Percentiles rank a stretch among this genome's conserved stretches.
Conservation (phyloP, 1,140 invertebrate genomes). For the Grapholita molesta region DNA sequence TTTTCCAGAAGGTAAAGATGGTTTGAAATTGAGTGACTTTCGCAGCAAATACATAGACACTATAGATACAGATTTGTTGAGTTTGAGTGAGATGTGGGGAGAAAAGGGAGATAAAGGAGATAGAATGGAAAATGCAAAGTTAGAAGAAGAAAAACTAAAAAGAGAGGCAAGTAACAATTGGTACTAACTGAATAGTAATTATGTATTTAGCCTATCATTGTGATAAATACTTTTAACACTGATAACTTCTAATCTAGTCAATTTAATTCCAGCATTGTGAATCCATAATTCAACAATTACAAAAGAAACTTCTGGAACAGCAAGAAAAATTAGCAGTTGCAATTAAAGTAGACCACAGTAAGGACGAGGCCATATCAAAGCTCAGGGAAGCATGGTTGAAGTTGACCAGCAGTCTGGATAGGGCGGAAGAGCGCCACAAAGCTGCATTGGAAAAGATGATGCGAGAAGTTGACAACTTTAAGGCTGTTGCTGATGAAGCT, state of each 20-base stretch:
- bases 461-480: conserved; percentile 64
- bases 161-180: conserved; percentile 81
- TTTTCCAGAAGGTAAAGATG: conserved; percentile 44
- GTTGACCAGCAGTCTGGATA: conserved; percentile 55
- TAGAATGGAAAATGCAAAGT: conserved; percentile 74
- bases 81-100: conserved; percentile 78
- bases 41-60: conserved; percentile 49
- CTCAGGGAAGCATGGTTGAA: conserved; percentile 78
- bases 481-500: conserved; percentile 56
- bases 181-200: too few species aligned
- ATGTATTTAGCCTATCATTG: too few species aligned
- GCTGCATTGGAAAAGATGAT: conserved; percentile 60
- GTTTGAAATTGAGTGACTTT: conserved; percentile 34
- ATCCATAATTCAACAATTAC: conserved; percentile 85
- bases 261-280: conserved; percentile 84
- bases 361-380: conserved; percentile 83
- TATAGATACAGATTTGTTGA: conserved; percentile 68
- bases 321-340: conserved; percentile 89
- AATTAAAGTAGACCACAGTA: conserved; percentile 85
- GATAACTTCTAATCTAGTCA: not conserved
- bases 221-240: not conserved
- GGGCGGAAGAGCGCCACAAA: conserved; percentile 57
- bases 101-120: conserved; percentile 63
- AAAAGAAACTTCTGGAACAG: conserved; percentile 84
- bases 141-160: conserved; percentile 87